Percentiles rank a stretch among this genome's conserved stretches.
These are phyloP conservation scores for Coreoperca whiteheadi DNA, from an alignment of 2,113 vertebrate genomes.

Conservation along the genomic window DNA sequence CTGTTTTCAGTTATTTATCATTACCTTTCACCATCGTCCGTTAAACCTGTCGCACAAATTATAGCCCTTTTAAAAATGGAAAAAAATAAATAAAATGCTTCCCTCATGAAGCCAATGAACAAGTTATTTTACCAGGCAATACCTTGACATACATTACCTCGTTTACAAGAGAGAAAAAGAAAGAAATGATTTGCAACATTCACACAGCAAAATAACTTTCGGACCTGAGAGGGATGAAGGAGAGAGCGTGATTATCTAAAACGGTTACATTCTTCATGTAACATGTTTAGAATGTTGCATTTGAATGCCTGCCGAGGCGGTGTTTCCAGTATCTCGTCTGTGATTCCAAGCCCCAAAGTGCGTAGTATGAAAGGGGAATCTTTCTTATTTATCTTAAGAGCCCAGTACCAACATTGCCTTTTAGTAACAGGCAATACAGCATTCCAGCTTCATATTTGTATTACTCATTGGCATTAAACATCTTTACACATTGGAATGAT, in stretches of 20 bases:
- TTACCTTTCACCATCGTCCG: neutral
- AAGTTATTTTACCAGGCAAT: neutral
- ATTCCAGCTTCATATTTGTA: neutral
- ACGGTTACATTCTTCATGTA: too few relatives aligned
- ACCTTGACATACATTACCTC: neutral
- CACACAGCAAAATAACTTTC: too few relatives aligned
- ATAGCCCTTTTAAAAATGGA: neutral
- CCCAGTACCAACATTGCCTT: too few relatives aligned
- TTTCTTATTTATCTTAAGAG: too few relatives aligned
- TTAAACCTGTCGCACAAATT: neutral
- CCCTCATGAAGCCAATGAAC: neutral
- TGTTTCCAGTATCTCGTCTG: neutral
- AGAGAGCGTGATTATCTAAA: too few relatives aligned
- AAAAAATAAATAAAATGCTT: neutral
- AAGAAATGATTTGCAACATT: neutral
- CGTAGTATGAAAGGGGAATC: neutral
- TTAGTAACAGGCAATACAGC: neutral
- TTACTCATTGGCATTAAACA: neutral
- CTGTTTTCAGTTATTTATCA: neutral
- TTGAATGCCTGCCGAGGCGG: neutral
- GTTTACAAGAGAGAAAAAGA: neutral
- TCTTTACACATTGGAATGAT: neutral
- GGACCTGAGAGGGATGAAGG: too few relatives aligned
- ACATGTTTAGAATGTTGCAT: neutral
- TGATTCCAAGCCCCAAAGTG: neutral